These are phyloP conservation scores for Himalopsyche tibetana DNA, from an alignment of 2,888 invertebrate species.

Conservation along the genomic window DNA sequence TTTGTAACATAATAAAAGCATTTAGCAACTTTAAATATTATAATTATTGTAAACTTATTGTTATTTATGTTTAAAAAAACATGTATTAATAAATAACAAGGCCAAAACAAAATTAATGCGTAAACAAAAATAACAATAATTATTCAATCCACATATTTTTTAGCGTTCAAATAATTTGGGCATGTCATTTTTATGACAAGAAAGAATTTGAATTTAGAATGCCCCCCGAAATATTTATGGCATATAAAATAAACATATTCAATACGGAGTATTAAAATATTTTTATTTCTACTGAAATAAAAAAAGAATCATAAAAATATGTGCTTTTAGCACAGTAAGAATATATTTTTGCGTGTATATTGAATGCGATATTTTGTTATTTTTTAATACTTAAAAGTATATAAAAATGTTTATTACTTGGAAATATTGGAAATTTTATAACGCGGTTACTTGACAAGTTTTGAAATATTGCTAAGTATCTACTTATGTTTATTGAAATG, in stretches of 20 bases:
- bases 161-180: neutral
- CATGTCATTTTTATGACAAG: constrained; percentile 20
- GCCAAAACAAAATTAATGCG: constrained; percentile 2
- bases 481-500: too few species aligned
- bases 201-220: constrained; percentile 30
- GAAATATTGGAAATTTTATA: too few species aligned
- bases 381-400: too few species aligned
- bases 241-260: neutral
- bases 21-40: too few species aligned
- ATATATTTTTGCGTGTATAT: neutral
- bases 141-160: constrained; percentile 20
- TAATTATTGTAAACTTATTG: too few species aligned
- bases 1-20: too few species aligned
- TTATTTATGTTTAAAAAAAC: neutral
- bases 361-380: too few species aligned
- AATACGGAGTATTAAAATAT: constrained; percentile 7
- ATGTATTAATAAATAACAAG: neutral
- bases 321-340: neutral
- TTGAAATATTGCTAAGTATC: too few species aligned
- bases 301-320: neutral
- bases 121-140: constrained; percentile 12
- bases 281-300: neutral
- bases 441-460: too few species aligned
- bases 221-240: neutral
- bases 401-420: too few species aligned